These are phyloP conservation scores for Metalampra italica DNA, from an alignment of 2,888 invertebrate species.

Conservation along the genomic window DNA sequence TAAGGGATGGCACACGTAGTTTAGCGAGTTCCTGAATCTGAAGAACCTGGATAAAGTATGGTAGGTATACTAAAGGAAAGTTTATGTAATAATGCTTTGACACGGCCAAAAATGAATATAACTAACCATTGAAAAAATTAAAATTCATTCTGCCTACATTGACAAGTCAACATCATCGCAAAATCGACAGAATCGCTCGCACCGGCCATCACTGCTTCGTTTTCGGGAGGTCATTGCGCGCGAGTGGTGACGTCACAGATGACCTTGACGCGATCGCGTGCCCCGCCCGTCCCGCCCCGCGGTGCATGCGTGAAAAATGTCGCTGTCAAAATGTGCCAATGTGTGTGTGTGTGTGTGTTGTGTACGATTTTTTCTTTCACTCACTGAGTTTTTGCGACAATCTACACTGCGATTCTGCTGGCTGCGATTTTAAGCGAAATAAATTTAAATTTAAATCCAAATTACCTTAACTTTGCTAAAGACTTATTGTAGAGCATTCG, in stretches of 20 bases:
- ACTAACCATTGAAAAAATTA: neutral
- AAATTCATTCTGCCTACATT: neutral
- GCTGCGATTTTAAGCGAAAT: no score
- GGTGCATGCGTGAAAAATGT: constrained; percentile 54
- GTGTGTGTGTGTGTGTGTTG: constrained; percentile 15
- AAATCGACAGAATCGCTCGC: constrained; percentile 21
- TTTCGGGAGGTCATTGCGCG: constrained; percentile 71
- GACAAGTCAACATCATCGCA: constrained; percentile 39
- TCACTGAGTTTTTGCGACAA: neutral
- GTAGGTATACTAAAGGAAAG: no score
- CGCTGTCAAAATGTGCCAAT: constrained; percentile 34
- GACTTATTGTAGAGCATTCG: no score
- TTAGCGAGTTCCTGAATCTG: no score
- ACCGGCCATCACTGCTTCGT: constrained; percentile 42
- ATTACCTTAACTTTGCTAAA: no score
- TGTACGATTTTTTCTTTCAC: constrained; percentile 8
- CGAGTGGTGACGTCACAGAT: constrained; percentile 63
- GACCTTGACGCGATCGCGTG: constrained; percentile 71
- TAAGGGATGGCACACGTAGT: no score
- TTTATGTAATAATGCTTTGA: no score
- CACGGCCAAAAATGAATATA: neutral
- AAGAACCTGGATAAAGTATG: no score
- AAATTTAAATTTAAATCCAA: no score
- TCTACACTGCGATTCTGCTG: neutral
- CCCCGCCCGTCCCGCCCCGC: constrained; percentile 26